phyloP scores from a whole-genome alignment of 1,140 invertebrate genomes.

The Drosophila navojoa region DNA sequence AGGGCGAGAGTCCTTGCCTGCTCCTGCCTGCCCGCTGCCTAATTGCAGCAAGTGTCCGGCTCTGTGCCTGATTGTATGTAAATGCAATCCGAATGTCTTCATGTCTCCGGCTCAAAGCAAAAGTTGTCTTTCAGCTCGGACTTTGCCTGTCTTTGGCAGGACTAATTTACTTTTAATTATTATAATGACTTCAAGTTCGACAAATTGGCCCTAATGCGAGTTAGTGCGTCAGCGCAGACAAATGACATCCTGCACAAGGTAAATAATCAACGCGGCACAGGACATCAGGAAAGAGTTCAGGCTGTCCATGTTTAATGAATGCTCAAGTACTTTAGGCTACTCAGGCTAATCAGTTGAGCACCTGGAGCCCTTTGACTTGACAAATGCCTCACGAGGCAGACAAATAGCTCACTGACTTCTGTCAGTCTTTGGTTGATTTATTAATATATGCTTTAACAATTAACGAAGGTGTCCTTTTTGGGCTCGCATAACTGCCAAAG shows the following conservation, averaged over 20 bases:
- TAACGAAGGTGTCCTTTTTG: slow-evolving; percentile 23
- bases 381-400: background rate
- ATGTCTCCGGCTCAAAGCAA: slow-evolving; percentile 60
- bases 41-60: slow-evolving; percentile 69
- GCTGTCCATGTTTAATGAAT: slow-evolving; percentile 20
- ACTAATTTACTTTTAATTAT: slow-evolving; percentile 81
- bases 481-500: slow-evolving; percentile 12
- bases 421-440: too few relatives aligned
- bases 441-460: slow-evolving; percentile 9
- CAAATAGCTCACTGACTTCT: background rate
- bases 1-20: slow-evolving; percentile 21
- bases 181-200: slow-evolving; percentile 78
- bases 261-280: slow-evolving; percentile 45
- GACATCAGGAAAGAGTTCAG: slow-evolving; percentile 22
- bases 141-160: slow-evolving; percentile 46
- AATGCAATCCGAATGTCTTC: slow-evolving; percentile 66
- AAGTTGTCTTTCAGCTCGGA: slow-evolving; percentile 28
- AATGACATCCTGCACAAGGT: slow-evolving; percentile 52
- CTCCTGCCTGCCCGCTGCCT: slow-evolving; percentile 10
- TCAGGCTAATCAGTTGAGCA: slow-evolving; percentile 21
- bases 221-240: slow-evolving; percentile 44
- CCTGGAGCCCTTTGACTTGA: background rate
- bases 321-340: slow-evolving; percentile 11
- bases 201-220: slow-evolving; percentile 69
- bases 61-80: slow-evolving; percentile 70